Evolutionary conservation across 2,113 vertebrate species (phyloP), one percentile per base, ranked within the genome.

Genomic region (Lutjanus erythropterus): DNA sequence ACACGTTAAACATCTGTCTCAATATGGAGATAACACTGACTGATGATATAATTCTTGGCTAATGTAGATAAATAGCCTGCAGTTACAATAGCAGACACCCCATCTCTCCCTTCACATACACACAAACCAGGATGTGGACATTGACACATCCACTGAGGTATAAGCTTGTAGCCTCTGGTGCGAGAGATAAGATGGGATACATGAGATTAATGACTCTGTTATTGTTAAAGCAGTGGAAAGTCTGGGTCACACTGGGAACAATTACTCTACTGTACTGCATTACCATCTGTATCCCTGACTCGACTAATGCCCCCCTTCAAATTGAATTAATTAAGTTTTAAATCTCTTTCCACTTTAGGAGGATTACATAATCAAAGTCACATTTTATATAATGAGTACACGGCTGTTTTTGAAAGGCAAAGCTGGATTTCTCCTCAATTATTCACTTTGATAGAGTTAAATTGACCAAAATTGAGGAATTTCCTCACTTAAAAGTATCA

Each of bases 181-280:
- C 6, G 14, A 23, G 73, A 81, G 91, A 91, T 92, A 92, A 91
- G 88, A 83, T 70, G 60, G 52, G 71, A 85, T 78, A n/a, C 62
- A 47, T 37, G 62, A 86, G 80, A 87, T 89, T 83, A 87, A 91
- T 86, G 84, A 75, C 81, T 52, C 47, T 92, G 89, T 90, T 91
- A 60, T 88, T 90, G 89, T 88, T 79, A 56, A 79, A 85, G 71
- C 65, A 5, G 65, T 90, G 91, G 90, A 91, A 91, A 87, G 78
- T 91, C 59, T 78, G 77, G 77, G 21, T 90, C 86, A 46, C 60
- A 56, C 21, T 14, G 52, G 69, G 44, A 88, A 81, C 68, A 47
- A 65, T 82, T 56, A 61, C 44, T 69, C 46, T 49, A 60, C 71
- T 75, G 76, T 71, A 71, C 39, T 41, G n/a, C 25, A 49, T 1